Conservation (phyloP, 2,797 vertebrate species). For the Scomberomorus guttatus region DNA sequence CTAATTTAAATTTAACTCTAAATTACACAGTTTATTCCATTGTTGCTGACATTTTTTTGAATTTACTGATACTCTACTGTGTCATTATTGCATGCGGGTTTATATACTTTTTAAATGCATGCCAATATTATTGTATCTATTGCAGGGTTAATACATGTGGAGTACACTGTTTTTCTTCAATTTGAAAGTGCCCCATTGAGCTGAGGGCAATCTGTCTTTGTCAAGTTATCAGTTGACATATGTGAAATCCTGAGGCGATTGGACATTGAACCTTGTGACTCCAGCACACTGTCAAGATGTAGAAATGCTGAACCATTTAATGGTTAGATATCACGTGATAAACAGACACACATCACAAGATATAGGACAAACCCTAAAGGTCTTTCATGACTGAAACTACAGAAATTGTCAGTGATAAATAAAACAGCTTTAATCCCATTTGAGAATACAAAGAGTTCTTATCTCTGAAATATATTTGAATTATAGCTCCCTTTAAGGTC, state of each 20-base stretch:
- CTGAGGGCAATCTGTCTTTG: not conserved
- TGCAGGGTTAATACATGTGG: not conserved
- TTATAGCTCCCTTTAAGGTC: conserved; percentile 37
- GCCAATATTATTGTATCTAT: not conserved
- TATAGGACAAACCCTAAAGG: conserved; percentile 19
- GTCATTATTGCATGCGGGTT: no score
- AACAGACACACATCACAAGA: conserved; percentile 34
- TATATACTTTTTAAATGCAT: not conserved
- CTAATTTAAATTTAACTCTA: no score
- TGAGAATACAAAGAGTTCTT: conserved; percentile 30
- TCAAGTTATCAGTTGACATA: not conserved
- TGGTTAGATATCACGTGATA: not conserved
- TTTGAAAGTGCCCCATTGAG: not conserved
- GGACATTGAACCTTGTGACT: conserved; percentile 16
- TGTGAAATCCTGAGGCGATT: conserved; percentile 25
- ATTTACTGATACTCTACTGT: not conserved
- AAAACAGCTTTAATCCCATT: not conserved
- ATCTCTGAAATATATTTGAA: conserved; percentile 38
- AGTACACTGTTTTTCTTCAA: not conserved
- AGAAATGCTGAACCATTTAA: not conserved
- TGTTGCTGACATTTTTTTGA: not conserved
- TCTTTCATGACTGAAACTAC: not conserved
- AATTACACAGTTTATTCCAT: not conserved
- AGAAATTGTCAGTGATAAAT: not conserved
- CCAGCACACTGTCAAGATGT: not conserved